Evolutionary conservation across 30 jellyfish, hydroid and myxozoan genomes (phyloP), one percentile per base, ranked within the genome.

Genomic region (Mastigias papua): DNA sequence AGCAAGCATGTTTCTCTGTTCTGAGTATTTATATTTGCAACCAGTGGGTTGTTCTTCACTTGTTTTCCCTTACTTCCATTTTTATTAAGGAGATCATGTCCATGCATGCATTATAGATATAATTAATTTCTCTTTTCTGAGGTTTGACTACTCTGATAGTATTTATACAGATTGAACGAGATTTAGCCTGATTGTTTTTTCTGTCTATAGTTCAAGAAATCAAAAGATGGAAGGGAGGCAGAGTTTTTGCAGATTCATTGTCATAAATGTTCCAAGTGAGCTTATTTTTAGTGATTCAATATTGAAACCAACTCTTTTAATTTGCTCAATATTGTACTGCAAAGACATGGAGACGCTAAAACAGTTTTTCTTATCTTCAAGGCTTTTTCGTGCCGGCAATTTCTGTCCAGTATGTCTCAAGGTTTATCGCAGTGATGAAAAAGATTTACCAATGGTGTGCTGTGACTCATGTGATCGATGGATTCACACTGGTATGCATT

Each of bases 321-420:
- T 15, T 42, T 8, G 13, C 13, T 42, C n/a, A n/a, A n/a, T n/a
- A n/a, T n/a, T n/a, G n/a, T n/a, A n/a, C n/a, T n/a, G n/a, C n/a
- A n/a, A n/a, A n/a, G n/a, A n/a, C n/a, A n/a, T n/a, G n/a, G n/a
- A n/a, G 54, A 4, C 13, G 0, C 23, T 25, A 25, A 25, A 13
- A 28, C 19, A 42, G 13, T 51, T 48, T 69, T 7, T 22, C 15
- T 50, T 23, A 21, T 76, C 25, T 72, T 78, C 13, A 30, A 93
- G 98, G 86, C 77, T 93, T 31, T 93, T 93, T 65, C 95, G 98
- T 22, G 86, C 93, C 21, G 98, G 98, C 9, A 93, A 92, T 60
- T 93, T 93, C 68, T 93, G 98, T 71, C 98, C 98, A 22, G 98
- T 93, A 9, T 93, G 98, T 32, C 57, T 93, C 80, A 93, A 93